These are phyloP conservation scores for Drosophila suboccidentalis DNA, from an alignment of 2,888 invertebrate genomes.

Conservation along the genomic window DNA sequence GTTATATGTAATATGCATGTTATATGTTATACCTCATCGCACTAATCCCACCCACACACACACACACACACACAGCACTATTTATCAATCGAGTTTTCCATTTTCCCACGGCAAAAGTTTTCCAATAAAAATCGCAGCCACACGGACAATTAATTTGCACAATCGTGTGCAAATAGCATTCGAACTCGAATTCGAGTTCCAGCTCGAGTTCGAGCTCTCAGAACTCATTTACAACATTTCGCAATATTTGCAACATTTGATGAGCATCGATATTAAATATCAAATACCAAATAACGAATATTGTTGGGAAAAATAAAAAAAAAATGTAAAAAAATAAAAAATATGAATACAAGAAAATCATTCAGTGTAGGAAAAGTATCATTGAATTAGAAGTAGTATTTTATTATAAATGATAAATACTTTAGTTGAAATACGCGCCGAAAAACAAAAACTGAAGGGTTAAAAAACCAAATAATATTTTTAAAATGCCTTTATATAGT, in stretches of 20 bases:
- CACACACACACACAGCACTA: not conserved
- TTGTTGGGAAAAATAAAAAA: not conserved
- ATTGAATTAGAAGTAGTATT: too few relatives aligned
- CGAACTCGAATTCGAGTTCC: not conserved
- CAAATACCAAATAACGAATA: not conserved
- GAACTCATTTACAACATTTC: slow-evolving; percentile 17
- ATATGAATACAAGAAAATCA: too few relatives aligned
- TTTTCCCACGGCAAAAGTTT: slow-evolving; percentile 57
- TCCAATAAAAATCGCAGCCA: slow-evolving; percentile 65
- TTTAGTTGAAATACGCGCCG: too few relatives aligned
- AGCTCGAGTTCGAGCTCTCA: not conserved
- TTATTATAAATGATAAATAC: too few relatives aligned
- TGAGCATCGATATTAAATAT: not conserved
- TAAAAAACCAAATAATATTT: too few relatives aligned
- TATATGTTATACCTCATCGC: slow-evolving; percentile 38
- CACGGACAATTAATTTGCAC: slow-evolving; percentile 32
- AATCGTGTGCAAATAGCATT: slow-evolving; percentile 32
- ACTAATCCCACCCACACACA: slow-evolving; percentile 33
- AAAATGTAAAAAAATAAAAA: not conserved
- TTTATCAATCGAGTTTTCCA: slow-evolving; percentile 6
- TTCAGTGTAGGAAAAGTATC: too few relatives aligned
- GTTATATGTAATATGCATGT: slow-evolving; percentile 6
- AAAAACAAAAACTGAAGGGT: too few relatives aligned
- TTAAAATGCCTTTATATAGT: too few relatives aligned
- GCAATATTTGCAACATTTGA: slow-evolving; percentile 25